Evolutionary conservation across 2,888 invertebrate genomes (phyloP).

Genomic region (Dasysyrphus albostriatus): DNA sequence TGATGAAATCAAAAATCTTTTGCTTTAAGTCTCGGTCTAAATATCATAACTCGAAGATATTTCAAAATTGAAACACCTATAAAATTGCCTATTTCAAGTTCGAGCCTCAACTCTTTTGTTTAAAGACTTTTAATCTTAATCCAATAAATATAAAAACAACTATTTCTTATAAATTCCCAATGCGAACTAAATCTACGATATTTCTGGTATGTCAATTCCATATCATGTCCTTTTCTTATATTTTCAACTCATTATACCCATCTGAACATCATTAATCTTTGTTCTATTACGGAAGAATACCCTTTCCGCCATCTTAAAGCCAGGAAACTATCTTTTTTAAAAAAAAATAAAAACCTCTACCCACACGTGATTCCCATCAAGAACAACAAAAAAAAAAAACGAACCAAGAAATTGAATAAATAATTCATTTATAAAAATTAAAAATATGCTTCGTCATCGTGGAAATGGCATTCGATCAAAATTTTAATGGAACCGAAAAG

Average conservation of each 20-base stretch:
- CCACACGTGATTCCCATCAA: conserved; percentile 47
- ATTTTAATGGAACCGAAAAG: conserved; percentile 63
- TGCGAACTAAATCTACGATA: no score
- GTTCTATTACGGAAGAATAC: conserved; percentile 44
- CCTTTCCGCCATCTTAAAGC: conserved; percentile 27
- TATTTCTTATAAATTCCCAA: neutral
- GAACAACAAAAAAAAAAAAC: conserved; percentile 35
- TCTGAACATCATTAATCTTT: conserved; percentile 59
- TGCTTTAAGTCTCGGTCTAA: no score
- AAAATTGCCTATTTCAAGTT: neutral
- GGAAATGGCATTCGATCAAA: conserved; percentile 72
- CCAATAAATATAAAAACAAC: no score
- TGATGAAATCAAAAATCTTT: no score
- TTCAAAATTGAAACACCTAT: no score
- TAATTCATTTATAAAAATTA: conserved; percentile 75
- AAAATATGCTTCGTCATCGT: conserved; percentile 68
- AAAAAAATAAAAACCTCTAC: conserved; percentile 33
- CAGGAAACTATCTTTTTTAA: conserved; percentile 2
- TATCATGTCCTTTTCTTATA: conserved; percentile 13
- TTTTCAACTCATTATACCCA: conserved; percentile 19
- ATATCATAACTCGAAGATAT: no score
- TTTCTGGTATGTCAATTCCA: conserved; percentile 5
- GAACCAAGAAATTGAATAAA: conserved; percentile 58
- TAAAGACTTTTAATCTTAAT: no score
- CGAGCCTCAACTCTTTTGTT: conserved; percentile 5